Evolutionary conservation across 2,797 vertebrate genomes (phyloP).

Genomic region (Aplochiton taeniatus): DNA sequence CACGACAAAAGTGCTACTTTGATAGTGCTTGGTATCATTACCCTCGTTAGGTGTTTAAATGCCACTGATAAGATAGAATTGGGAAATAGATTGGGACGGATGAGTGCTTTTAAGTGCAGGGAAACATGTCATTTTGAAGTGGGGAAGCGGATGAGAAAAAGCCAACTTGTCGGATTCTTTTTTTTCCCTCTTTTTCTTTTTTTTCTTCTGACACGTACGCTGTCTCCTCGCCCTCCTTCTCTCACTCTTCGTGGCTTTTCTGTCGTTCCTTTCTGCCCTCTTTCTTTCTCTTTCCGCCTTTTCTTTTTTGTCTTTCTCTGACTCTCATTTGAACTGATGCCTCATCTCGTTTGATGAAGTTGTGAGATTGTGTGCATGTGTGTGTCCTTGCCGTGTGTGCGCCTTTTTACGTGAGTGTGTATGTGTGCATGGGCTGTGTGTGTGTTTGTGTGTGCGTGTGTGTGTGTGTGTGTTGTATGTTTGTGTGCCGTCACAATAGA

Average conservation of each 20-base stretch:
- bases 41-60: slow-evolving; percentile 72
- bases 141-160: slow-evolving; percentile 47
- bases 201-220: slow-evolving; percentile 38
- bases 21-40: slow-evolving; percentile 67
- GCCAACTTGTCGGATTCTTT: slow-evolving; percentile 48
- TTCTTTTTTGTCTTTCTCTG: slow-evolving; percentile 23
- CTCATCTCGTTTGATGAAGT: slow-evolving; percentile 33
- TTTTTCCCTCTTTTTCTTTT: slow-evolving; percentile 27
- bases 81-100: slow-evolving; percentile 68
- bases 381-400: background rate
- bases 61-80: slow-evolving; percentile 76
- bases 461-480: slow-evolving; percentile 4
- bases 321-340: slow-evolving; percentile 6
- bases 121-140: slow-evolving; percentile 62
- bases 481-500: slow-evolving; percentile 58
- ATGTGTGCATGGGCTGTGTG: background rate
- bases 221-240: slow-evolving; percentile 20
- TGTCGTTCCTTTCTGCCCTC: slow-evolving; percentile 32
- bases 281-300: slow-evolving; percentile 34
- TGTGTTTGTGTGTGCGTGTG: slow-evolving; percentile 11
- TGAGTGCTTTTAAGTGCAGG: slow-evolving; percentile 66
- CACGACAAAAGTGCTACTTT: slow-evolving; percentile 79
- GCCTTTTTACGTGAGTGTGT: background rate
- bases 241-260: slow-evolving; percentile 29
- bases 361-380: background rate